phyloP scores from a whole-genome alignment of 1,140 invertebrate genomes.

The Physella acuta region DNA sequence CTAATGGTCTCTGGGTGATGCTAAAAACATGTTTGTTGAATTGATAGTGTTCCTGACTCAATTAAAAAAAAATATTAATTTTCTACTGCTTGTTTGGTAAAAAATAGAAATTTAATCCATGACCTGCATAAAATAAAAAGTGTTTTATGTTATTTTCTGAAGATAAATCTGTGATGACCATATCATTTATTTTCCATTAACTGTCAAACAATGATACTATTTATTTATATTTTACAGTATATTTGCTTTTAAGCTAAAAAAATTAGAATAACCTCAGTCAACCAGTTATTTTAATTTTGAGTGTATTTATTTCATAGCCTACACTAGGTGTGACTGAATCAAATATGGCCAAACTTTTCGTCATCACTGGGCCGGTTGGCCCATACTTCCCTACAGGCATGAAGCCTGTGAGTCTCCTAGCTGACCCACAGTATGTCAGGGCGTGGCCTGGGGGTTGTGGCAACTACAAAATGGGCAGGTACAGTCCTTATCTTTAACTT shows the following conservation, averaged over 20 bases:
- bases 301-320: conserved; percentile 69
- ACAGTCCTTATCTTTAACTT: no score
- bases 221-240: background rate
- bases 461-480: conserved; percentile 91
- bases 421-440: conserved; percentile 78
- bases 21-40: no score
- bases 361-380: conserved; percentile 89
- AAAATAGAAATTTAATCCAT: no score
- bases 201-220: background rate
- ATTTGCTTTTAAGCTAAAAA: background rate
- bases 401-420: conserved; percentile 77
- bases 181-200: no score
- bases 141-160: no score
- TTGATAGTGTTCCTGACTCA: no score
- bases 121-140: no score
- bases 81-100: no score
- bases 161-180: no score
- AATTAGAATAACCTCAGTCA: background rate
- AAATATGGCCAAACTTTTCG: conserved; percentile 83
- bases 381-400: conserved; percentile 80
- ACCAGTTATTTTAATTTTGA: background rate
- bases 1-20: no score
- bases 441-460: conserved; percentile 92
- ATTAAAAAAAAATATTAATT: no score
- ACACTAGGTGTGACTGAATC: conserved; percentile 85